A percentile compares a stretch with the other conserved stretches of the same genome.
Evolutionary conservation across 1,140 invertebrate genomes (phyloP).

Genomic region (Colletes gigas): DNA sequence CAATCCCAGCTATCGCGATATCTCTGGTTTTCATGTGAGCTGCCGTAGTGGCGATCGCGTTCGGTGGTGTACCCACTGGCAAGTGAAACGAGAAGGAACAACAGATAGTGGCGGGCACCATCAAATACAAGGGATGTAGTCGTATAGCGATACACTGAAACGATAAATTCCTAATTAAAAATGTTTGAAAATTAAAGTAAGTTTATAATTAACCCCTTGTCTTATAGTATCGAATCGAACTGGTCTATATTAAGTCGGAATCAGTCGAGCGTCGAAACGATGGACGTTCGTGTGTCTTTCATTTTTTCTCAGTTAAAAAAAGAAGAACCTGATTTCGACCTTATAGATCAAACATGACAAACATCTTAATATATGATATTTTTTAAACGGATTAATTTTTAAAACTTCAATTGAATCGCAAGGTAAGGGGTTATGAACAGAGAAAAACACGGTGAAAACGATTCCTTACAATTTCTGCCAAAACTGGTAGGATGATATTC

Average conservation of each 20-base stretch:
- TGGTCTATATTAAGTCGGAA: too few relatives aligned
- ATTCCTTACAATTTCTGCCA: conserved; percentile 83
- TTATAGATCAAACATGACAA: too few relatives aligned
- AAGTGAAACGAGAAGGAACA: conserved; percentile 86
- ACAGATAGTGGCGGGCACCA: conserved; percentile 85
- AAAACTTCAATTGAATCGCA: too few relatives aligned
- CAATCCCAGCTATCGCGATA: conserved; percentile 90
- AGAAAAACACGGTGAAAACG: background rate
- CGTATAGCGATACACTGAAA: conserved; percentile 82
- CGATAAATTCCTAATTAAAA: conserved; percentile 25
- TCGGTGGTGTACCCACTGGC: conserved; percentile 94
- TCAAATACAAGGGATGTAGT: conserved; percentile 86
- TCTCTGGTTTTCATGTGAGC: conserved; percentile 89
- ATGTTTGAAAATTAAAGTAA: background rate
- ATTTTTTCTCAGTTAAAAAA: too few relatives aligned
- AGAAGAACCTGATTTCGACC: too few relatives aligned
- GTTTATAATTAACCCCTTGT: background rate
- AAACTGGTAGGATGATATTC: conserved; percentile 85
- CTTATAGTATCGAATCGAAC: too few relatives aligned
- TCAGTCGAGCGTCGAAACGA: too few relatives aligned
- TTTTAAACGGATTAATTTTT: too few relatives aligned
- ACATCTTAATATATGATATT: too few relatives aligned
- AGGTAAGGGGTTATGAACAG: background rate
- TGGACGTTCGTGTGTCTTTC: too few relatives aligned
- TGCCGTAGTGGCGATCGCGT: conserved; percentile 94